Base-by-base conservation (phyloP, 2,113 vertebrate genomes). In the Proterorhinus semilunaris region DNA sequence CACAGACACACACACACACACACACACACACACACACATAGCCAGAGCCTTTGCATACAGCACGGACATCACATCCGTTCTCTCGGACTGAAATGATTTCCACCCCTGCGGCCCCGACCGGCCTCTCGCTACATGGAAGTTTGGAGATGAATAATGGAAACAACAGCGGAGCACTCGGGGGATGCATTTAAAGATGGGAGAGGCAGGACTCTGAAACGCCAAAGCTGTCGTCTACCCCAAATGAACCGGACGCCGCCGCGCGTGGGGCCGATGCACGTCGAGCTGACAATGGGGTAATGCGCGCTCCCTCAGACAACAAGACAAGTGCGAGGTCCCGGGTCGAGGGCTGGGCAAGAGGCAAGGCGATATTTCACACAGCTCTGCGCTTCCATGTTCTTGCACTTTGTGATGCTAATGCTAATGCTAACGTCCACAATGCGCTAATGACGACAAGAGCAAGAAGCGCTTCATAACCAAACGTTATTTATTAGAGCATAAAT, bases 81-180 rank as follows among this genome's bases (percentile, higher is more conserved):
- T 81, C 81, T 72, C 76, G 87, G 85, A 88, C 87, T 82, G 86
- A 91, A 92, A 90, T 90, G 76, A 87, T 91, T 42, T 86, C 88
- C 86, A 90, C 86, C 89, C 87, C 85, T 86, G 85, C 81, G 87
- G 85, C 84, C 89, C 86, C 85, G 82, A 21, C 54, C 21, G 54
- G 52, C 52, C 52, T 71, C 76, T 78, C 79, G 78, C 84, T 84
- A 83, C 85, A 85, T 87, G 73, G 82, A 89, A 87, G 80, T 91
- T 91, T 90, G 86, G 83, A 88, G 90, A 91, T 92, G 87, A 93
- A 93, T 92, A 91, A 91, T 92, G 90, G 89, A 92, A 91, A 91
- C 82, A 90, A 90, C 88, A 88, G 86, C 82, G 62, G 82, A 85
- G 79, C 84, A 86, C 90, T 90, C 90, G 80, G 87, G 91, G 90